phyloP scores from a whole-genome alignment of 2,113 vertebrate species.

The Eptesicus fuscus region DNA sequence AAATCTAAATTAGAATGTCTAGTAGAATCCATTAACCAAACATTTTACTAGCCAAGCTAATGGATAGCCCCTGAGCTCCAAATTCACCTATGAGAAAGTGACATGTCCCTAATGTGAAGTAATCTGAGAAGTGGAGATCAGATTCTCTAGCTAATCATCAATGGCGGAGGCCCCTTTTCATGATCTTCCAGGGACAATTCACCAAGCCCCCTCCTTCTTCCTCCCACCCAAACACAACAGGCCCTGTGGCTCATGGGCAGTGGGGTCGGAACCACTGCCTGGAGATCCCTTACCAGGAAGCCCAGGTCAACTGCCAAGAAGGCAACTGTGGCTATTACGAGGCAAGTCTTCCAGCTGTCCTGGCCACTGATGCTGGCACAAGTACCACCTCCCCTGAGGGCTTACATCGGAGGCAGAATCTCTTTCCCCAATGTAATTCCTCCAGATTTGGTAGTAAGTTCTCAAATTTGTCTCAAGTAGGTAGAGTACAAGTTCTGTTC shows the following conservation, averaged over 20 bases:
- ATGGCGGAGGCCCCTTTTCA: not conserved
- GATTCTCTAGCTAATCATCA: not conserved
- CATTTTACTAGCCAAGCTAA: constrained; percentile 14
- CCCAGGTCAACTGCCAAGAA: not conserved
- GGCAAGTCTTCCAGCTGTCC: not conserved
- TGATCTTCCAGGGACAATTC: not conserved
- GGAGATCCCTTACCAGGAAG: not conserved
- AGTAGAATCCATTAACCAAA: not conserved
- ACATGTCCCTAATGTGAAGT: not conserved
- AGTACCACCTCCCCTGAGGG: not conserved
- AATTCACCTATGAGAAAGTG: not conserved
- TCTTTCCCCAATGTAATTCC: not conserved
- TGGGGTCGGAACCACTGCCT: not conserved
- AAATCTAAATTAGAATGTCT: not conserved
- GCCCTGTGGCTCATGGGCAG: no score
- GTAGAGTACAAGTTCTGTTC: not conserved
- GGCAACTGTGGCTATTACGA: not conserved
- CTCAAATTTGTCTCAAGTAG: not conserved
- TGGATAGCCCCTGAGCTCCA: not conserved
- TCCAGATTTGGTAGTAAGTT: not conserved
- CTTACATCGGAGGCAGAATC: not conserved
- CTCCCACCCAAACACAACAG: not conserved
- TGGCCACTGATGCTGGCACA: no score
- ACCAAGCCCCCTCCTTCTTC: not conserved
- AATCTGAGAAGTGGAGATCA: not conserved